phyloP scores from a whole-genome alignment of 2,113 vertebrate species.

The Lamprotornis superbus region DNA sequence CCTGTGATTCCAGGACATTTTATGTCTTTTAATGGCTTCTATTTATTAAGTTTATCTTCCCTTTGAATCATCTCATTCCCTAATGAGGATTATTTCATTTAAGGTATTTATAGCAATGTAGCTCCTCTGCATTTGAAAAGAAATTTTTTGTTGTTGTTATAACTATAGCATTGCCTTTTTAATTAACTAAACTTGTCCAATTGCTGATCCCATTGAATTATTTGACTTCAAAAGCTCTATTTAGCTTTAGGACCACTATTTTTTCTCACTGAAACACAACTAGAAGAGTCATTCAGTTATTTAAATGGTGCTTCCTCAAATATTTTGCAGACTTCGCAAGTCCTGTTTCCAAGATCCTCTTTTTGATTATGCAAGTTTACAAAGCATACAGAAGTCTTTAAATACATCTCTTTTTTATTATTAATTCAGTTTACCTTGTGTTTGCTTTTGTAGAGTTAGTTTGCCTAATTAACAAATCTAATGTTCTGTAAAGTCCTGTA shows the following conservation, averaged over 20 bases:
- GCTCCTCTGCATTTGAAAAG: background rate
- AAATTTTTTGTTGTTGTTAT: background rate
- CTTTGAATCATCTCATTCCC: background rate
- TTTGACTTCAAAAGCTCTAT: background rate
- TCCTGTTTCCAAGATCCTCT: slow-evolving; percentile 32
- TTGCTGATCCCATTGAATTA: background rate
- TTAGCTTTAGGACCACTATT: background rate
- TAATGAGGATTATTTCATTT: background rate
- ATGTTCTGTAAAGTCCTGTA: background rate
- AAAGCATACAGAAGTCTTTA: background rate
- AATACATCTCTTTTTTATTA: background rate
- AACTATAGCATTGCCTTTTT: background rate
- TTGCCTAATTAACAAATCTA: background rate
- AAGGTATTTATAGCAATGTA: background rate
- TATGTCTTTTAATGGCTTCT: background rate
- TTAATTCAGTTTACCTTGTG: background rate
- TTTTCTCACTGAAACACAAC: background rate
- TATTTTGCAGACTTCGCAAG: background rate
- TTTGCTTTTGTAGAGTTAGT: background rate
- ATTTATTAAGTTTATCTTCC: background rate
- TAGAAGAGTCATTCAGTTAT: slow-evolving; percentile 15
- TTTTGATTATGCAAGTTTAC: slow-evolving; percentile 27
- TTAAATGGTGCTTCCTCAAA: slow-evolving; percentile 38
- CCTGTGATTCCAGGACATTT: background rate
- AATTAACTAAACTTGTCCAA: background rate